These are phyloP conservation scores for Acanthurus tractus DNA, from an alignment of 2,797 vertebrate genomes.

Conservation along the genomic window DNA sequence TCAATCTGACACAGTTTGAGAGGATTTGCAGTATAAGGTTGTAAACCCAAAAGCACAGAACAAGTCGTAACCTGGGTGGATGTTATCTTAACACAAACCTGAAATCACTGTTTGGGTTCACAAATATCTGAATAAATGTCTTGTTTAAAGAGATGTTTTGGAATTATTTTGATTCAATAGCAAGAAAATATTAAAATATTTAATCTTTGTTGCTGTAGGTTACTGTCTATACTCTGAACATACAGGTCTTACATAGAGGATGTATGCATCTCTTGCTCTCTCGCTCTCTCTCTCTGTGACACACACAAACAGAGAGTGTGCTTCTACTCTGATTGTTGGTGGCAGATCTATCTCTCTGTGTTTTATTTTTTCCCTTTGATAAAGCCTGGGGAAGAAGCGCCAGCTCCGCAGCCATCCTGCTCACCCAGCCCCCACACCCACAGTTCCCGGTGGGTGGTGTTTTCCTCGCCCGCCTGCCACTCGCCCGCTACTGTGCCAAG, in stretches of 20 bases:
- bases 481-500: constrained; percentile 70
- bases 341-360: constrained; percentile 77
- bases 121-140: background rate
- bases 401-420: constrained; percentile 58
- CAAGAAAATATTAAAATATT: background rate
- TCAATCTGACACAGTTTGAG: background rate
- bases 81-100: background rate
- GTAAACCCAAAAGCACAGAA: background rate
- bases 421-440: constrained; percentile 68
- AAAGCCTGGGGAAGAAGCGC: constrained; percentile 74
- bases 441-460: constrained; percentile 80
- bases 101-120: background rate
- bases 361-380: constrained; percentile 75
- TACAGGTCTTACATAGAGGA: background rate
- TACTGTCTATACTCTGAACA: background rate
- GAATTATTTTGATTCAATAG: background rate
- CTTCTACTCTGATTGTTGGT: constrained; percentile 75
- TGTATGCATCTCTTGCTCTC: constrained; percentile 17
- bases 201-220: background rate
- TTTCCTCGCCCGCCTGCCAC: constrained; percentile 75
- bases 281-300: background rate
- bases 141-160: background rate
- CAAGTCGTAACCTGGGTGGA: background rate
- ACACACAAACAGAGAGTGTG: constrained; percentile 25
- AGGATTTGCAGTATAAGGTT: background rate